These are phyloP conservation scores for Abscondita cerata DNA, from an alignment of 2,888 invertebrate genomes.

Conservation along the genomic window DNA sequence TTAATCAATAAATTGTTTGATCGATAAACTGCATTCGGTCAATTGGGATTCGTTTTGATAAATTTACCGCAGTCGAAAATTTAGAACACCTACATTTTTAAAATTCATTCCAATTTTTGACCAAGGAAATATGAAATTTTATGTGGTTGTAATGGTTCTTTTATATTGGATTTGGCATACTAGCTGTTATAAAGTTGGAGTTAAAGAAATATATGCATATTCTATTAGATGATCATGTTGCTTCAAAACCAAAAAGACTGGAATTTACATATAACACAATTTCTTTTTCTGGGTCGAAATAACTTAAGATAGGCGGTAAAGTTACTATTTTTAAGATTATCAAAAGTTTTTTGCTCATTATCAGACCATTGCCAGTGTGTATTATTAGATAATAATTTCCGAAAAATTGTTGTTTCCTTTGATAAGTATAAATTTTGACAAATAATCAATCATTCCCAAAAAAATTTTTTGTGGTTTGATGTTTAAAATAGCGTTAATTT, in stretches of 20 bases:
- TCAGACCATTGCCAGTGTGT: neutral
- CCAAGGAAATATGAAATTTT: neutral
- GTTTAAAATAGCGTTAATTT: neutral
- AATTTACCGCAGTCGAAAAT: too few relatives aligned
- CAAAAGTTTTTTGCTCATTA: neutral
- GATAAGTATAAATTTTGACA: too few relatives aligned
- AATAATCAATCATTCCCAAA: neutral
- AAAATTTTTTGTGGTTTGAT: neutral
- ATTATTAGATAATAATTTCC: neutral
- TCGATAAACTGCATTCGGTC: too few relatives aligned
- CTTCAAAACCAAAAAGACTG: neutral
- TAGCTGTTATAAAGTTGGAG: too few relatives aligned
- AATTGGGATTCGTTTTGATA: too few relatives aligned
- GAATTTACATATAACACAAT: too few relatives aligned
- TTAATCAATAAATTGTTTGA: too few relatives aligned
- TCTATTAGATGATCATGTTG: neutral
- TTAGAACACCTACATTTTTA: too few relatives aligned
- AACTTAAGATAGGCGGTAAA: neutral
- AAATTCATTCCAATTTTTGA: neutral
- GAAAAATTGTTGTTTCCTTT: neutral
- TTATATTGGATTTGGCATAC: neutral
- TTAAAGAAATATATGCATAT: too few relatives aligned
- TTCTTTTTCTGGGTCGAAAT: neutral
- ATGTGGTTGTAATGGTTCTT: neutral
- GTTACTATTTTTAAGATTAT: neutral